Base-by-base conservation (phyloP, 2,888 invertebrate genomes). In the Prosapia bicincta region DNA sequence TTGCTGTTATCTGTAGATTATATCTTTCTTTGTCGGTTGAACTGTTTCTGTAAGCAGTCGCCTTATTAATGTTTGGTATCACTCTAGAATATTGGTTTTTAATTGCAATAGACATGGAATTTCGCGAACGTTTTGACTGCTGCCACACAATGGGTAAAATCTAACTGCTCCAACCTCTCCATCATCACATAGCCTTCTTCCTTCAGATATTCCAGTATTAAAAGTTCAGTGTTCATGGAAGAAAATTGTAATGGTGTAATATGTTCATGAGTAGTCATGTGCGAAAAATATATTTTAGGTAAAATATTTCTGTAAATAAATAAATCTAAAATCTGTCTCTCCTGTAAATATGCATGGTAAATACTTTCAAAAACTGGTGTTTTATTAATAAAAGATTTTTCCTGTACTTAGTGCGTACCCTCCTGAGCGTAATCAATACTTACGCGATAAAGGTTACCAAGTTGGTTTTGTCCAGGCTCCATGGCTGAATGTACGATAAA, bases 71-170 rank as follows among this genome's bases (percentile, higher is more conserved):
- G 24, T 26, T n/a, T 24, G 28, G 30, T n/a, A 74, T 69, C 54
- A 69, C n/a, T 24, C 28, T 30, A 24, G 69, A 69, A 15, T 32
- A 30, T 54, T 68, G 43, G 1, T 65, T 9, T 6, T 69, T n/a
- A 30, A 38, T 23, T 9, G 28, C 65, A 6, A 76, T 43, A 10
- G 76, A 73, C 2, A 26, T 76, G 76, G 69, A 76, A 76, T 32
- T 73, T 73, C 20, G 69, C 76, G 10, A 76, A 26, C 9, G 72
- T 26, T 66, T 66, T 66, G 23, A 76, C 32, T 0, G 70, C 76
- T 0, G 66, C 32, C 9, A 69, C 72, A 23, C 73, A 73, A 66
- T 76, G 76, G 10, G 28, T 32, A 69, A 32, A 76, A 26, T 76
- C 76, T 24, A 76, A 43, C 69, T 70, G 69, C 26, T 72, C 24